Evolutionary conservation across 2,888 invertebrate genomes (phyloP), one percentile per base, ranked within the genome.

Genomic region (Neoitamus cyanurus): DNA sequence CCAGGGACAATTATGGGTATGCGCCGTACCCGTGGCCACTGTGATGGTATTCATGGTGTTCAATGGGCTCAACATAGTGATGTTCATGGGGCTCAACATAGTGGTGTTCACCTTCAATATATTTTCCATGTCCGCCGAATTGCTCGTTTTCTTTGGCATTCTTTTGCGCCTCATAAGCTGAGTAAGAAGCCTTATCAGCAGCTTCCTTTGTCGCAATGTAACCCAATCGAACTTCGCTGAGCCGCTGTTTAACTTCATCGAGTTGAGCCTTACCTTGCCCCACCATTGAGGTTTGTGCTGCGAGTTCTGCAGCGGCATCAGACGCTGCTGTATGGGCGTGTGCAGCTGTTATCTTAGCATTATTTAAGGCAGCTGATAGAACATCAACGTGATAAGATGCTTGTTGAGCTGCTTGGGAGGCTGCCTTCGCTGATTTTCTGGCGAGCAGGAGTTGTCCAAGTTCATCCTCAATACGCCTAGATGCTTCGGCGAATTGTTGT

Each of bases 241-340:
- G 91, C 88, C 96, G 95, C 42, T 95, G 94, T 85, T 94, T 93
- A 20, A 95, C 91, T 2, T 94, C 92, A 85, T 94, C 93, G 20
- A 95, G 91, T 48, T 95, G 90, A 86, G 94, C 93, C 86, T 94
- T 93, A 0, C 95, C 95, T 7, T 95, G 93, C 5, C 95, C 95
- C 0, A 96, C 94, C 96, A 96, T 96, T 68, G 95, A 93, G 36
- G 95, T 95, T 88, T 96, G 96, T 0, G 95, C 95, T 0, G 95
- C 95, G 5, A 95, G 90, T 89, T 96, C 95, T 7, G 95, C 95
- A 0, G 95, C 94, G 0, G 95, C 94, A 88, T 95, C 95, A 0
- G 94, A 93, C 0, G 95, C 95, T 0, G 95, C 94, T 87, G 94
- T 94, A 85, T 94, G 93, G 0, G 95, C 95, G 88, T 95, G 94